phyloP scores from a whole-genome alignment of 2,797 vertebrate genomes.

The Manis javanica region DNA sequence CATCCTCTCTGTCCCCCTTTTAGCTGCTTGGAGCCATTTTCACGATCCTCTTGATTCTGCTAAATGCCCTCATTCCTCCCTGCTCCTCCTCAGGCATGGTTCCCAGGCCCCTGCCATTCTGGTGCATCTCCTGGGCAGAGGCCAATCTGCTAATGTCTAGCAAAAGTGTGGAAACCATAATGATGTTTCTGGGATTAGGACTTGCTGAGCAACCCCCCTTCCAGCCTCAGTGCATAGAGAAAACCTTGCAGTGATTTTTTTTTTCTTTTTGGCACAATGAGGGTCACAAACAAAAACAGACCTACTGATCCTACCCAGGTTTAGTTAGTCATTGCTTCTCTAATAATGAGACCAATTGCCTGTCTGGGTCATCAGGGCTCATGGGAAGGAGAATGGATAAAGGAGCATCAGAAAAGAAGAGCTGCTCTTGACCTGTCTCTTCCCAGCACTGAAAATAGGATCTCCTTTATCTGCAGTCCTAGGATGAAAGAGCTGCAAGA shows the following conservation, averaged over 20 bases:
- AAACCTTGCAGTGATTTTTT: neutral
- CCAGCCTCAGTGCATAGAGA: neutral
- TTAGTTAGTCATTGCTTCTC: neutral
- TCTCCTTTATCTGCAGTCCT: neutral
- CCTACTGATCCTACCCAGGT: neutral
- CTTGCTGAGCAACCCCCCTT: neutral
- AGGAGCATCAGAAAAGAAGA: neutral
- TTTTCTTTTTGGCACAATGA: neutral
- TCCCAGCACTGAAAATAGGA: neutral
- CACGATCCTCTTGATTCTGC: neutral
- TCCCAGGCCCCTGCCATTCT: neutral
- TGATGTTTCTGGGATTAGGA: neutral
- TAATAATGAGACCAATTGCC: neutral
- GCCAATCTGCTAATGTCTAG: neutral
- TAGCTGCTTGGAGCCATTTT: neutral
- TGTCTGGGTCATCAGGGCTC: neutral
- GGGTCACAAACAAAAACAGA: neutral
- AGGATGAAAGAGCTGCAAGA: neutral
- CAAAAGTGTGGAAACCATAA: neutral
- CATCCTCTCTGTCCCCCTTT: neutral
- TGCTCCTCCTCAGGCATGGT: neutral
- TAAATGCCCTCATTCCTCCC: neutral
- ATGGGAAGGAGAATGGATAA: neutral
- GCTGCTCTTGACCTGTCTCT: neutral
- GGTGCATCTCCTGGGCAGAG: neutral